Base-by-base conservation (phyloP, 2,113 vertebrate genomes). In the Guaruba guarouba region DNA sequence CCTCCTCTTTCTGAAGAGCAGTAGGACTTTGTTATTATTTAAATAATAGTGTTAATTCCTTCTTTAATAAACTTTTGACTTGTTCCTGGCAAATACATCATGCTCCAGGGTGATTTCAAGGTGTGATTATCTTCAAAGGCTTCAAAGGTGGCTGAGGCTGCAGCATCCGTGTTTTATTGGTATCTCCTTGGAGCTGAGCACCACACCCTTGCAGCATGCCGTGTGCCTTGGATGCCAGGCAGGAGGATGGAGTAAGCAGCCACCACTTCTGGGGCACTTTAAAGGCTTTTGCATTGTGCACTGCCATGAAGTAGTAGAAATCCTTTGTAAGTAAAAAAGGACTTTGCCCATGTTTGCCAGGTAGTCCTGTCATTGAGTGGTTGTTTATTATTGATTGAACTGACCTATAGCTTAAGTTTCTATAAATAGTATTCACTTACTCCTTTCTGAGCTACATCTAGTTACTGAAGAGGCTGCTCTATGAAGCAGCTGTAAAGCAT, bases 61-160 rank as follows among this genome's bases (percentile, higher is more conserved):
- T 83, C 86, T 89, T 91, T 84, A 92, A 92, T 76, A 86, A 95
- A 61, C 76, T 61, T 86, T 86, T 82, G 18, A 62, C 76, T 91
- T 84, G 80, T 94, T 84, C 71, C 89, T 82, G 77, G 86, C 74
- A 95, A 88, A 91, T 91, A 73, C 74, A 1, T 86, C 41, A 6
- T 79, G 77, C 74, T 78, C 2, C 17, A 17, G 22, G 43, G 17
- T 62, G 63, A 82, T 66, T 95, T 96, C 81, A 94, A 78, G 44
- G 86, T 89, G 74, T 80, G 66, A 85, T 96, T 92, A 95, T 87
- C 95, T 94, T 97, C 91, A 94, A 95, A 94, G 91, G 70, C 75
- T 92, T 92, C 2, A 2, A 95, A 91, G 74, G 69, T 85, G 89
- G 52, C 81, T 92, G 84, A 88, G 44, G 67, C 86, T 85, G 86